A percentile compares a stretch with the other conserved stretches of the same genome.
These are phyloP conservation scores for Actinostola sp. DNA, from an alignment of 92 coral and sea anemone genomes.

Conservation along the genomic window DNA sequence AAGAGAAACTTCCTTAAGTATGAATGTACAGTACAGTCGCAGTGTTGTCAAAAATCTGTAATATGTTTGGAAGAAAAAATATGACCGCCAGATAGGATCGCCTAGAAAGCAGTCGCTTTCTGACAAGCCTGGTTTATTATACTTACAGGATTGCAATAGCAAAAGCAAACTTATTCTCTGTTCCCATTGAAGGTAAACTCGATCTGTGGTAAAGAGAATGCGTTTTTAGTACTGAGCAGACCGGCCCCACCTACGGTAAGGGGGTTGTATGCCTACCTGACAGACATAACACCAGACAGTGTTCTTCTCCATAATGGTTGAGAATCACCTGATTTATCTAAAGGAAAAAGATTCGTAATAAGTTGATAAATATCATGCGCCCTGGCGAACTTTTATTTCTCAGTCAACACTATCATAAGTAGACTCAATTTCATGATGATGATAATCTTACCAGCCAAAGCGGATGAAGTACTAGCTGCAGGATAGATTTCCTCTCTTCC, in stretches of 20 bases:
- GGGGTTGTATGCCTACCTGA: slow-evolving; percentile 22
- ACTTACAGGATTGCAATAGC: slow-evolving; percentile 72
- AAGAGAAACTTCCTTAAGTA: too few relatives aligned
- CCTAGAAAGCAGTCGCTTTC: background rate
- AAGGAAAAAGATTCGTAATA: too few relatives aligned
- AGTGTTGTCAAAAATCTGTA: too few relatives aligned
- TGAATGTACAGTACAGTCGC: too few relatives aligned
- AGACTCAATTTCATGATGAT: too few relatives aligned
- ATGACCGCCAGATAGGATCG: background rate
- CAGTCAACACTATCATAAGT: too few relatives aligned
- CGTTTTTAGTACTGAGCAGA: background rate
- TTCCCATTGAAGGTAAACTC: slow-evolving; percentile 41
- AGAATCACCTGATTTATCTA: slow-evolving; percentile 26
- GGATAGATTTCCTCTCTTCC: slow-evolving; percentile 37
- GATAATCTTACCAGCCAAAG: slow-evolving; percentile 23
- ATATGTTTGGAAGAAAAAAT: too few relatives aligned
- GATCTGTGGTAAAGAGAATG: slow-evolving; percentile 33
- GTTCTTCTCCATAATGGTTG: slow-evolving; percentile 41
- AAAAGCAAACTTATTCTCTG: slow-evolving; percentile 57
- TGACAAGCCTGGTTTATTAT: background rate
- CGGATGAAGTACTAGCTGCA: slow-evolving; percentile 33
- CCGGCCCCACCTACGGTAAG: too few relatives aligned
- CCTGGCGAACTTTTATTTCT: too few relatives aligned
- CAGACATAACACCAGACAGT: slow-evolving; percentile 40
- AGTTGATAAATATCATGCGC: too few relatives aligned